A percentile compares a stretch with the other conserved stretches of the same genome.
Evolutionary conservation across 2,113 vertebrate species (phyloP).

Genomic region (Hypomesus transpacificus): DNA sequence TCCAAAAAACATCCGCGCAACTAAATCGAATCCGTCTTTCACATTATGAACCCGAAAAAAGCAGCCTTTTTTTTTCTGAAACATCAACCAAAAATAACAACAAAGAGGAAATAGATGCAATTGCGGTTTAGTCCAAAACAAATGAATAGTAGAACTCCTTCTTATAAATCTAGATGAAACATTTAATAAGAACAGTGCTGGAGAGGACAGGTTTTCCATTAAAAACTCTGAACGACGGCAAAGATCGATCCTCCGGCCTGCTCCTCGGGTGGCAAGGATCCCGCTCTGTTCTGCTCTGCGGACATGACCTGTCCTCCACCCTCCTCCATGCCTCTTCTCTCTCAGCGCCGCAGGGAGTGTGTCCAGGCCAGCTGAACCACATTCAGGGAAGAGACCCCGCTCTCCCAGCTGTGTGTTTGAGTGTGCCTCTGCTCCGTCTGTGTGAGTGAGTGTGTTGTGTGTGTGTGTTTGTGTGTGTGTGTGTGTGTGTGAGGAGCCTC

Average conservation of each 20-base stretch:
- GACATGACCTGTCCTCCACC: constrained; percentile 19
- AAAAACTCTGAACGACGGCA: constrained; percentile 44
- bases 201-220: constrained; percentile 59
- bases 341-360: constrained; percentile 24
- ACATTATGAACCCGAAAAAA: constrained; percentile 75
- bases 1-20: constrained; percentile 23
- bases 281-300: constrained; percentile 65
- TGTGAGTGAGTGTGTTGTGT: constrained; percentile 1
- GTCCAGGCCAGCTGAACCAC: constrained; percentile 69
- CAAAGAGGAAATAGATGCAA: constrained; percentile 33
- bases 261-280: constrained; percentile 67
- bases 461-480: neutral
- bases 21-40: constrained; percentile 61
- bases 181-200: constrained; percentile 65
- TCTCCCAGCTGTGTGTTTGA: constrained; percentile 32
- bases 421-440: neutral
- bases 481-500: constrained; percentile 42
- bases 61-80: constrained; percentile 57
- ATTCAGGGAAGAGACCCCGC: constrained; percentile 66
- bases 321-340: constrained; percentile 67
- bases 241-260: constrained; percentile 45
- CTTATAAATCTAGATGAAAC: constrained; percentile 61
- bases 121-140: constrained; percentile 54
- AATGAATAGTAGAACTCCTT: constrained; percentile 60
- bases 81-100: constrained; percentile 48